Percentiles rank a stretch among this genome's conserved stretches.
phyloP scores from a whole-genome alignment of 2,797 vertebrate species.

The Molossus molossus region DNA sequence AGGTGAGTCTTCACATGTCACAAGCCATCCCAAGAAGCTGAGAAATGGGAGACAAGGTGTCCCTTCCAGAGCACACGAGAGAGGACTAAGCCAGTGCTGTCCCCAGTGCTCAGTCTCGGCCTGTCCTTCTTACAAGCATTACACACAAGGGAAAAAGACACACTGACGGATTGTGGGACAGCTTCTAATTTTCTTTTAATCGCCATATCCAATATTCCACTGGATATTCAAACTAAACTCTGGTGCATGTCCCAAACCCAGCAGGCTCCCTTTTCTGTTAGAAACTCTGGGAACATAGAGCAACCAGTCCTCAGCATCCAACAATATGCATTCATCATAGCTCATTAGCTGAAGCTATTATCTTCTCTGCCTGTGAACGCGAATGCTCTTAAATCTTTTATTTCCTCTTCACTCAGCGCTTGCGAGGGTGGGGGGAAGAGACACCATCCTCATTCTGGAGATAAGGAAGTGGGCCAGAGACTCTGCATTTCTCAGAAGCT shows the following conservation, averaged over 20 bases:
- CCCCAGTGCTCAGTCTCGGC: not conserved
- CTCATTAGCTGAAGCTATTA: not conserved
- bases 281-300: not conserved
- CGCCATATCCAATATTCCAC: not conserved
- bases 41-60: not conserved
- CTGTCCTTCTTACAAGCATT: not conserved
- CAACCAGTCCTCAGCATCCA: not conserved
- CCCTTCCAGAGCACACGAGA: not conserved
- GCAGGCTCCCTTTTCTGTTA: not conserved
- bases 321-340: not conserved
- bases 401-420: conserved; percentile 53
- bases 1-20: not conserved
- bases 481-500: conserved; percentile 57
- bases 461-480: conserved; percentile 38
- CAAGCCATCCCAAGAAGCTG: not conserved
- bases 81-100: not conserved
- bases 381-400: conserved; percentile 46
- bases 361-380: conserved; percentile 45
- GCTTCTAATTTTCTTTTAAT: not conserved
- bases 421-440: not conserved
- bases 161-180: not conserved
- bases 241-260: not conserved
- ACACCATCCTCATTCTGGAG: conserved; percentile 18
- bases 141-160: not conserved
- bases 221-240: conserved; percentile 35